Evolutionary conservation across 2,113 vertebrate genomes (phyloP).

Genomic region (Edolisoma coerulescens): DNA sequence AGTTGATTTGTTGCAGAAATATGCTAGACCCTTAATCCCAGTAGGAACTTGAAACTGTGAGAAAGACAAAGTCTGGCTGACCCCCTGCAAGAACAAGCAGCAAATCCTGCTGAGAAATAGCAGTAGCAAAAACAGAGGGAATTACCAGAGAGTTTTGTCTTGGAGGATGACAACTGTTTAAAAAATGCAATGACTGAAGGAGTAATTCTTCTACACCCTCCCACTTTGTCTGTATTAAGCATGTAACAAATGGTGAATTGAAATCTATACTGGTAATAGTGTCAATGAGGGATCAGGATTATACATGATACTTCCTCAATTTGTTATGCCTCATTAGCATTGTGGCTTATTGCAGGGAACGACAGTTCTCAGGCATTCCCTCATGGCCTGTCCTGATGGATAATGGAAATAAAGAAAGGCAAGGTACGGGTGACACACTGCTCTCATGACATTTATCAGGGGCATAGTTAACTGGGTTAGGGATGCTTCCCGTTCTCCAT

Average conservation of each 20-base stretch:
- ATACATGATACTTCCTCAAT: slow-evolving; percentile 74
- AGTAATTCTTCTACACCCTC: slow-evolving; percentile 50
- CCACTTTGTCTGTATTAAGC: slow-evolving; percentile 52
- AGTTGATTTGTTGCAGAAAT: slow-evolving; percentile 68
- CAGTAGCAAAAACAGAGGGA: slow-evolving; percentile 61
- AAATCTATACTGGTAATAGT: slow-evolving; percentile 71
- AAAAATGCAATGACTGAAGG: slow-evolving; percentile 56
- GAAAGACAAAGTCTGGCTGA: slow-evolving; percentile 78
- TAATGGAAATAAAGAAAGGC: slow-evolving; percentile 67
- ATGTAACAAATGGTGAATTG: slow-evolving; percentile 68
- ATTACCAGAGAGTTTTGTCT: slow-evolving; percentile 60
- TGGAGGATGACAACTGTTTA: slow-evolving; percentile 61
- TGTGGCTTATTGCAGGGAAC: slow-evolving; percentile 66
- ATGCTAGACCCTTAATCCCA: slow-evolving; percentile 69
- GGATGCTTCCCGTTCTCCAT: slow-evolving; percentile 29
- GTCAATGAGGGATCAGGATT: slow-evolving; percentile 79
- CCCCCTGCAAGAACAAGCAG: slow-evolving; percentile 68
- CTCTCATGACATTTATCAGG: slow-evolving; percentile 59
- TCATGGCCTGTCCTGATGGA: slow-evolving; percentile 72
- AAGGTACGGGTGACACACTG: slow-evolving; percentile 41
- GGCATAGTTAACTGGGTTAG: slow-evolving; percentile 54
- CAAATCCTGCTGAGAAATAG: slow-evolving; percentile 71
- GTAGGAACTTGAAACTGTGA: slow-evolving; percentile 73
- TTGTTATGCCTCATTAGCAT: slow-evolving; percentile 77
- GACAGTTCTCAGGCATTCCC: slow-evolving; percentile 63